Conservation (phyloP, 2,888 invertebrate species). For the Perizoma affinitatum region DNA sequence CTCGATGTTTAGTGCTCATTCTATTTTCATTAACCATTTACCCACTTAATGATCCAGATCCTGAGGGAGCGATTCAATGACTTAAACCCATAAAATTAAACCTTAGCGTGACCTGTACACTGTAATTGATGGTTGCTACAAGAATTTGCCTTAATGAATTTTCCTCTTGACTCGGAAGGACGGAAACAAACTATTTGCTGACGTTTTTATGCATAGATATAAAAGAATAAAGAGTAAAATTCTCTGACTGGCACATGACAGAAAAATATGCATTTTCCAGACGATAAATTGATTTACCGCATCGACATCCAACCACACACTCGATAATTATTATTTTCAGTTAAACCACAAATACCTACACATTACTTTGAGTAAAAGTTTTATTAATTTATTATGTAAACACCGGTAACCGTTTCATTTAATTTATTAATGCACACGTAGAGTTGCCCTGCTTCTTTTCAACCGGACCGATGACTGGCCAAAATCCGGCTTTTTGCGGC, state of each 20-base stretch:
- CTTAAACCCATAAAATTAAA: conserved; percentile 78
- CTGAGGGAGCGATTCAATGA: conserved; percentile 80
- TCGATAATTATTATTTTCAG: conserved; percentile 9
- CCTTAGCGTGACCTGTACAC: conserved; percentile 75
- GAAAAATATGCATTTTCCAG: not conserved
- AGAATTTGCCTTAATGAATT: conserved; percentile 45
- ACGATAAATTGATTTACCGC: conserved; percentile 9
- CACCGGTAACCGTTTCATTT: conserved; percentile 37
- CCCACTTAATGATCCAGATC: conserved; percentile 83
- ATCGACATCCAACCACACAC: conserved; percentile 7
- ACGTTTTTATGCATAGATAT: too few species aligned
- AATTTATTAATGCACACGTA: conserved; percentile 42
- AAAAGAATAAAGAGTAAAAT: too few species aligned
- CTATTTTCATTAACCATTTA: conserved; percentile 84
- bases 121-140: conserved; percentile 57
- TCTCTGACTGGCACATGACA: too few species aligned
- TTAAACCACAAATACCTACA: conserved; percentile 28
- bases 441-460: conserved; percentile 9
- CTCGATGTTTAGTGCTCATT: conserved; percentile 84
- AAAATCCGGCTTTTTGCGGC: too few species aligned
- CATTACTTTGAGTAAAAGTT: conserved; percentile 28
- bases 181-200: conserved; percentile 8
- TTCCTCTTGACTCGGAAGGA: conserved; percentile 26
- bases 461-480: too few species aligned
- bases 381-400: conserved; percentile 45